Evolutionary conservation across 2,888 invertebrate species (phyloP), one percentile per base, ranked within the genome.

Genomic region (Notodonta dromedarius): DNA sequence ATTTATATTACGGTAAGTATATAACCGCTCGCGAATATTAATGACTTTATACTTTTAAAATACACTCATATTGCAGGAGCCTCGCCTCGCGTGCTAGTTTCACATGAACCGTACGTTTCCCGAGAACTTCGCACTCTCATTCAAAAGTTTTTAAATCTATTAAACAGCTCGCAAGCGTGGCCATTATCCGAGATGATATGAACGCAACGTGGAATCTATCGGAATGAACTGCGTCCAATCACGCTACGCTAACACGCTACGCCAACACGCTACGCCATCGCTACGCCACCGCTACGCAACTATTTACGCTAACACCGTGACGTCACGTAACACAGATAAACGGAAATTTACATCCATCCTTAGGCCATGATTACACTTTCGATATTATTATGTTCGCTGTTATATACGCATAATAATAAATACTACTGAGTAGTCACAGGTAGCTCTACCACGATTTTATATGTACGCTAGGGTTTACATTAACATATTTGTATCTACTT

Each of bases 61-160:
- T 57, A 61, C 24, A 48, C 24, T 57, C 32, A 64, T 68, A 63
- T 65, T 66, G 62, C 51, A 66, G 59, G 60, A 60, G 54, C 59
- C 58, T 67, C 69, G 55, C 58, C 66, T 73, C 67, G 71, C 70
- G 67, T 73, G 70, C 62, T 70, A 62, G 44, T 58, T 69, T 66
- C 67, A 61, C 64, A 63, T 53, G 48, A 59, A 35, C 62, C 57
- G 56, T 44, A 62, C 53, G 62, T 70, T 66, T 67, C 66, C 67
- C 57, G 60, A 61, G 16, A 77, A 77, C 69, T 76, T 76, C 42
- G 24, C 73, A 63, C 65, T 60, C 67, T 65, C 74, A 79, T 80
- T 79, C 67, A 75, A 68, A 80, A 84, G 65, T 83, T 84, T 79
- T 76, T 72, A 78, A 80, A 79, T 82, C 78, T 78, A 81, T 82